Conservation (phyloP, 2,797 vertebrate genomes). For the Typhlichthys eigenmanni region DNA sequence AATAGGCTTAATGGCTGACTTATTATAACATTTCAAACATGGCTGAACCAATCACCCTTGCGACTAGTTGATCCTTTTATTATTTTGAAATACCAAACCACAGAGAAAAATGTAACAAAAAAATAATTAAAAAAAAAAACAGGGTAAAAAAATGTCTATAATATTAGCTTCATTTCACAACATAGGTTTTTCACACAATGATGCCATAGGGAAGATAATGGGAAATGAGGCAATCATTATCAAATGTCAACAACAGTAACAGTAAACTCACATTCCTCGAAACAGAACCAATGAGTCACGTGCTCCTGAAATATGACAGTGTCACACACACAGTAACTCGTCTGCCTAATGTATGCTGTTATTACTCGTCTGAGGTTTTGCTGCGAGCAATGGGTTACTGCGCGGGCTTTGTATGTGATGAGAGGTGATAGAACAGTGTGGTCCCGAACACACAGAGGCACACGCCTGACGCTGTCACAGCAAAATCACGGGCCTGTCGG, state of each 20-base stretch:
- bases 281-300: constrained; percentile 36
- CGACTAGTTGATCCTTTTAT: not conserved
- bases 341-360: constrained; percentile 43
- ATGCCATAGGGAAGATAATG: constrained; percentile 8
- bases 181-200: constrained; percentile 18
- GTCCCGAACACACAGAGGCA: constrained; percentile 61
- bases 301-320: constrained; percentile 29
- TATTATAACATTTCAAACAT: constrained; percentile 44
- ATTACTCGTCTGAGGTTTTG: constrained; percentile 28
- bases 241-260: constrained; percentile 13
- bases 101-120: not conserved
- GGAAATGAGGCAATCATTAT: constrained; percentile 19
- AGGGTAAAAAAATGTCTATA: constrained; percentile 8
- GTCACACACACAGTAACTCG: constrained; percentile 36
- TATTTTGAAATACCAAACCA: not conserved
- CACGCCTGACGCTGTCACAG: constrained; percentile 65
- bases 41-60: constrained; percentile 15
- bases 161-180: constrained; percentile 3
- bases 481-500: constrained; percentile 48
- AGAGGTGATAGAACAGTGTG: constrained; percentile 64
- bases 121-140: not conserved
- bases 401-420: constrained; percentile 48
- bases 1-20: constrained; percentile 57
- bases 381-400: constrained; percentile 43
- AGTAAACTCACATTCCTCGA: constrained; percentile 13